phyloP scores from a whole-genome alignment of 2,888 invertebrate genomes.

The Drosophila borborema region DNA sequence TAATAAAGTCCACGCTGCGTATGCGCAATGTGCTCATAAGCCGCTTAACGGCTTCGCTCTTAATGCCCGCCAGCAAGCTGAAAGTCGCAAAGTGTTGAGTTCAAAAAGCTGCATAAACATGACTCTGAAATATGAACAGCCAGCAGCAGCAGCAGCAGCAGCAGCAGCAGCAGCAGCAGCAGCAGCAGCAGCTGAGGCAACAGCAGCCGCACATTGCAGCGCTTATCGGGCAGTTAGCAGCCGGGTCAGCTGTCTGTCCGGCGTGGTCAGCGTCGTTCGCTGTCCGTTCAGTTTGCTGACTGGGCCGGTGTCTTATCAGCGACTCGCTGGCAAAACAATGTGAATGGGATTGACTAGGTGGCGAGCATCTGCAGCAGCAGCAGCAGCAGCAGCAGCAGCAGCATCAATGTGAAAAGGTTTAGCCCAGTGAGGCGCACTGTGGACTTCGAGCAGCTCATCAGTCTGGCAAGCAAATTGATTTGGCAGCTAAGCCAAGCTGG shows the following conservation, averaged over 20 bases:
- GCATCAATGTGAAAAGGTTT: constrained; percentile 40
- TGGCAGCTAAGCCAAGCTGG: constrained; percentile 41
- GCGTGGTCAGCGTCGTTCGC: constrained; percentile 3
- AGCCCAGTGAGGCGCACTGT: constrained; percentile 18
- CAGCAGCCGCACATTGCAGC: constrained; percentile 23
- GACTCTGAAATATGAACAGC: constrained; percentile 58
- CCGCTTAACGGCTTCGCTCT: constrained; percentile 67
- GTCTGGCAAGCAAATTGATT: constrained; percentile 63
- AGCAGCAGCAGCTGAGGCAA: constrained; percentile 5
- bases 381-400: background rate
- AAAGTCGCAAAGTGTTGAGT: constrained; percentile 63
- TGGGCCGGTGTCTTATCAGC: constrained; percentile 50
- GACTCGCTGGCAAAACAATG: constrained; percentile 44
- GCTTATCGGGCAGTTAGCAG: constrained; percentile 62
- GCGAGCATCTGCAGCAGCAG: constrained; percentile 9
- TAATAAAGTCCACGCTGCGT: constrained; percentile 61
- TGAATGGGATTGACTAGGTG: constrained; percentile 1
- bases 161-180: constrained; percentile 14
- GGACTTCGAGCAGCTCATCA: constrained; percentile 26
- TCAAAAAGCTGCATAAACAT: constrained; percentile 73
- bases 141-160: constrained; percentile 16
- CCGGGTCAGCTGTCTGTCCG: constrained; percentile 43
- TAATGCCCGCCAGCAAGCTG: constrained; percentile 38
- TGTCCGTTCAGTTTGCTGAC: constrained; percentile 36
- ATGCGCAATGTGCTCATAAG: constrained; percentile 58